A percentile compares a stretch with the other conserved stretches of the same genome.
These are phyloP conservation scores for Trachelus stipa DNA, from an alignment of 2,888 invertebrate species.

Conservation along the genomic window DNA sequence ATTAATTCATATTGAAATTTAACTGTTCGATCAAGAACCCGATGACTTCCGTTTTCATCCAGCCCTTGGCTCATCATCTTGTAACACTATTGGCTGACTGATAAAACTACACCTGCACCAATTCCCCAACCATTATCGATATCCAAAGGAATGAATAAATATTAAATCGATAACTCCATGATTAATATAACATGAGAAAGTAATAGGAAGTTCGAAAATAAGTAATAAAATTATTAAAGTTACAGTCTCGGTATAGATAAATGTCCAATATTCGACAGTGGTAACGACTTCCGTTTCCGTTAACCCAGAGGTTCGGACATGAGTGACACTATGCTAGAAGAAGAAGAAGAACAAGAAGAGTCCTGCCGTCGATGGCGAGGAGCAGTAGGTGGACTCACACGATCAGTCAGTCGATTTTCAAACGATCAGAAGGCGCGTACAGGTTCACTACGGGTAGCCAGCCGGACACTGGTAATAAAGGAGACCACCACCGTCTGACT, in stretches of 20 bases:
- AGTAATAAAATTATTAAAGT: background rate
- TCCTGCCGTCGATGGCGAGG: too few relatives aligned
- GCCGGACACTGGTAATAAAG: too few relatives aligned
- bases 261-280: background rate
- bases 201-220: background rate
- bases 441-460: too few relatives aligned
- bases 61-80: background rate
- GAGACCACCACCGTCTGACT: too few relatives aligned
- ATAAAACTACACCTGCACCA: background rate
- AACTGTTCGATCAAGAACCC: background rate
- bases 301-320: background rate
- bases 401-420: too few relatives aligned
- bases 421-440: too few relatives aligned
- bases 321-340: background rate
- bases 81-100: background rate
- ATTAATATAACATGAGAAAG: background rate
- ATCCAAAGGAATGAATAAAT: background rate
- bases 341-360: background rate
- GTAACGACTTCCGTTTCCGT: background rate
- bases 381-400: too few relatives aligned
- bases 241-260: background rate
- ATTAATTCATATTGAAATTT: background rate
- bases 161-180: background rate
- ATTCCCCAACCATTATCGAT: background rate
- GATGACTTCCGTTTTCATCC: background rate